These are phyloP conservation scores for Dryobotodes eremita DNA, from an alignment of 2,888 invertebrate genomes.

Conservation along the genomic window DNA sequence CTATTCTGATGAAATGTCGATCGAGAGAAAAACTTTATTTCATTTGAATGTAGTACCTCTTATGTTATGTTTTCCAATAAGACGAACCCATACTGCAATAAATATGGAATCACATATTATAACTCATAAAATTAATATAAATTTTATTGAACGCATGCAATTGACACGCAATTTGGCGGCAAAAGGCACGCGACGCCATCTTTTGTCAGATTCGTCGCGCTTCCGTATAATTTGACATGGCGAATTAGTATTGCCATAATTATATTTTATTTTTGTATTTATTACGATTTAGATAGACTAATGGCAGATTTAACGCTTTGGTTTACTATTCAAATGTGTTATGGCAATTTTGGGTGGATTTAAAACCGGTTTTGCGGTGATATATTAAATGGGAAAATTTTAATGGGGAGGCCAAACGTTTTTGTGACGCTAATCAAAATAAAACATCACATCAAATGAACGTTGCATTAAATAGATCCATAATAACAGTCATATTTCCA, in stretches of 20 bases:
- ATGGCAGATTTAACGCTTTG: constrained; percentile 72
- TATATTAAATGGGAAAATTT: constrained; percentile 41
- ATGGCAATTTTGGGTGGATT: constrained; percentile 62
- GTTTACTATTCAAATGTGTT: constrained; percentile 79
- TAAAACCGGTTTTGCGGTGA: constrained; percentile 60
- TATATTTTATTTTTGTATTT: constrained; percentile 76
- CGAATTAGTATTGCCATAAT: constrained; percentile 80
- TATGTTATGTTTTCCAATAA: too few species aligned
- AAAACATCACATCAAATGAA: background rate
- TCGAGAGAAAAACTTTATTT: too few species aligned
- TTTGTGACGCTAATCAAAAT: background rate
- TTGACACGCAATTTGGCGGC: constrained; percentile 83
- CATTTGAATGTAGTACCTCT: too few species aligned
- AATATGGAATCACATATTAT: constrained; percentile 39
- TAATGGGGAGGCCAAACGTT: background rate
- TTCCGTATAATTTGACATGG: constrained; percentile 73
- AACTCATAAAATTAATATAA: constrained; percentile 67
- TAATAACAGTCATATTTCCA: background rate
- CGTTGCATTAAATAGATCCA: background rate
- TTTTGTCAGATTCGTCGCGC: constrained; percentile 80
- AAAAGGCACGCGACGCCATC: constrained; percentile 84
- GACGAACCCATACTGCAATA: background rate
- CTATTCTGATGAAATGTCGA: too few species aligned
- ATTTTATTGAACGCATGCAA: constrained; percentile 77
- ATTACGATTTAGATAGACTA: constrained; percentile 71